These are phyloP conservation scores for Bolinopsis microptera DNA, from an alignment of 37 sponge, comb jelly and placozoan species.

Conservation along the genomic window DNA sequence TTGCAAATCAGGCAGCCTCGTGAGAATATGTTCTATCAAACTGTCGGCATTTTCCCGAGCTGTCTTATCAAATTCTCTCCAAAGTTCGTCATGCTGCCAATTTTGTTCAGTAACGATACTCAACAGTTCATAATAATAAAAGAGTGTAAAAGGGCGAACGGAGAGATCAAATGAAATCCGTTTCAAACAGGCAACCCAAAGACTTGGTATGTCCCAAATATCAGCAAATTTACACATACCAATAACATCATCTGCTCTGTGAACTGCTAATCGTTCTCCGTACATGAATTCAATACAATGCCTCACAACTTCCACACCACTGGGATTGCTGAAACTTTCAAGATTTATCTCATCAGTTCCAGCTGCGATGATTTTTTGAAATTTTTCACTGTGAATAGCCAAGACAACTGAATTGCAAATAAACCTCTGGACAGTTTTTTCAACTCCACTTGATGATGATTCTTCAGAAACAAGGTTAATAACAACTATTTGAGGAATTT, in stretches of 20 bases:
- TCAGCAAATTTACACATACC: background rate
- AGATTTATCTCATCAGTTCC: background rate
- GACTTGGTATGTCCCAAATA: background rate
- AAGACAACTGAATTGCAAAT: background rate
- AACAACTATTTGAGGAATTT: background rate
- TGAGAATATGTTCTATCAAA: background rate
- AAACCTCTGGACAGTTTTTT: background rate
- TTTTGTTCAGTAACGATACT: too few species aligned
- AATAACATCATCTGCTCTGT: background rate
- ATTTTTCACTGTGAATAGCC: background rate
- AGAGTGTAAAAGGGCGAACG: background rate
- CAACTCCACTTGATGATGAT: background rate
- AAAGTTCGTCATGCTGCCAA: background rate
- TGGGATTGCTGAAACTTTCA: background rate
- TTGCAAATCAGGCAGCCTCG: too few species aligned
- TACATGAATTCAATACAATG: background rate
- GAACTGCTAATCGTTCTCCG: background rate
- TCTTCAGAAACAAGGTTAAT: background rate
- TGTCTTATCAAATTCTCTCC: background rate
- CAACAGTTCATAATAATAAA: too few species aligned
- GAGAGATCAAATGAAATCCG: too few species aligned
- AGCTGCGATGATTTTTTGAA: background rate
- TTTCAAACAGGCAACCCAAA: background rate
- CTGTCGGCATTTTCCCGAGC: background rate
- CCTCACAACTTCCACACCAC: background rate